Conservation (phyloP, 2,113 vertebrate genomes). For the Mirounga angustirostris region DNA sequence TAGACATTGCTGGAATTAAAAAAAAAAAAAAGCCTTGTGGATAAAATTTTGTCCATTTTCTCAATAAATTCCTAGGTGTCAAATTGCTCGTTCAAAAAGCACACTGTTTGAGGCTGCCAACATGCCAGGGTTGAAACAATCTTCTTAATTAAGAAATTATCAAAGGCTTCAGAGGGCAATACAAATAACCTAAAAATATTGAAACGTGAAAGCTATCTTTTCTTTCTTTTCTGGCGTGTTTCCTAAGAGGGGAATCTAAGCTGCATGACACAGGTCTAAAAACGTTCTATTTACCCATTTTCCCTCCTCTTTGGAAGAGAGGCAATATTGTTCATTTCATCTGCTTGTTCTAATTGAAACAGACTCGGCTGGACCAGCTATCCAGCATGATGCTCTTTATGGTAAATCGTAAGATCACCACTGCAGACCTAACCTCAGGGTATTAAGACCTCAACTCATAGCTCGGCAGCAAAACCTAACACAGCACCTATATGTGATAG, state of each 20-base stretch:
- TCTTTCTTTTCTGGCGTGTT: background rate
- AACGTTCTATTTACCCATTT: background rate
- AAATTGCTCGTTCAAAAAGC: background rate
- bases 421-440: background rate
- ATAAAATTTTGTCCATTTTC: background rate
- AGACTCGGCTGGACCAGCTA: background rate
- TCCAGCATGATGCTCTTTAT: rapidly evolving
- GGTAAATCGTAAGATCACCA: background rate
- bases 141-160: background rate
- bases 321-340: background rate
- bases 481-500: rapidly evolving
- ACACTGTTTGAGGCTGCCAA: background rate
- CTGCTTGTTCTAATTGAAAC: background rate
- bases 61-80: background rate
- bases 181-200: background rate
- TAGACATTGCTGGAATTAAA: background rate
- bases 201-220: background rate
- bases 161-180: background rate
- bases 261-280: background rate
- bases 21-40: background rate
- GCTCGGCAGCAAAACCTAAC: background rate
- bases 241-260: background rate
- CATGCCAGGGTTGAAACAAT: background rate
- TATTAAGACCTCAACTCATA: background rate
- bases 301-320: background rate